Evolutionary conservation across 2,888 invertebrate genomes (phyloP), one percentile per base, ranked within the genome.

Genomic region (Luperina nickerlii): DNA sequence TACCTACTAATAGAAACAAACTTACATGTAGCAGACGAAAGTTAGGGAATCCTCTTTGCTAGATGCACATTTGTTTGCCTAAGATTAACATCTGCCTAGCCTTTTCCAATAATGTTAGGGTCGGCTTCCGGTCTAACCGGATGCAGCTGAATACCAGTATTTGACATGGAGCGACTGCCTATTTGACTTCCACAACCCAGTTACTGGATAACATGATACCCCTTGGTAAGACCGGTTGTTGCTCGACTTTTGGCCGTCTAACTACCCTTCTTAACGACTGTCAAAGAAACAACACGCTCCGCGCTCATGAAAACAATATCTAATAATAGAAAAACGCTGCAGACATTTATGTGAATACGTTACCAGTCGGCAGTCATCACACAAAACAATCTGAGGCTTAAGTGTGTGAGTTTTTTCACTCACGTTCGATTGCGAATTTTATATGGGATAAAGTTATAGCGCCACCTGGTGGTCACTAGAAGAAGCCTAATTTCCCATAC

Each of bases 361-460:
- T 79, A 75, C 32, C 27, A n/a, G 62, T 62, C 62, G 15, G 62
- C 62, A 62, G 13, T 27, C 20, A 62, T 24, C 62, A 72, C 54
- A 60, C 42, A 83, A 51, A 65, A 75, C 79, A 38, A 67, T 77
- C 79, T n/a, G n/a, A n/a, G n/a, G n/a, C n/a, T n/a, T n/a, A n/a
- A n/a, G n/a, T n/a, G n/a, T n/a, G n/a, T n/a, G 32, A 32, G 32
- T 32, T 32, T 32, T 32, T 32, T 32, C 32, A 32, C 32, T 32
- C 32, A 32, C 32, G 32, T 32, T 32, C 32, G 32, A 32, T 32
- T 32, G 32, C 32, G 32, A 32, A 32, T 32, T 32, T 32, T 32
- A 32, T 32, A 32, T 32, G 32, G 32, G 32, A 32, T 32, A 32
- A 32, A 32, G 32, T 32, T 32, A 32, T 32, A 32, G 32, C 32